A percentile compares a stretch with the other conserved stretches of the same genome.
Evolutionary conservation across 2,888 invertebrate species (phyloP).

Genomic region (Odontomyia ornata): DNA sequence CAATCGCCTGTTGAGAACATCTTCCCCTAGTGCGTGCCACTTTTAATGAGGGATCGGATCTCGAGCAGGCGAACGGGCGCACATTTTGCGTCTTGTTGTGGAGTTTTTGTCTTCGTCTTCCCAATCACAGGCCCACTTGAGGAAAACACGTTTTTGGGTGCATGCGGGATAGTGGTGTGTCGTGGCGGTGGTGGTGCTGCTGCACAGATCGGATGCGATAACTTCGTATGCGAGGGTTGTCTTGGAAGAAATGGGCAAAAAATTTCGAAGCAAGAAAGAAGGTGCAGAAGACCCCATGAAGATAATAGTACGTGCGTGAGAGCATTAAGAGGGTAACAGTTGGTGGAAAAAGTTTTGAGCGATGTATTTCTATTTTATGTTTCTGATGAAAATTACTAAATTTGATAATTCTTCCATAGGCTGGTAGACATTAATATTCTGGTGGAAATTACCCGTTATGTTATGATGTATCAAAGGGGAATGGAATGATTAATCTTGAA

Average conservation of each 20-base stretch:
- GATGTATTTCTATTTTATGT: no score
- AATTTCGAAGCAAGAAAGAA: conserved; percentile 16
- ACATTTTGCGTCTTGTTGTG: conserved; percentile 30
- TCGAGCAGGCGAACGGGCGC: conserved; percentile 19
- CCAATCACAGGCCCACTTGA: conserved; percentile 29
- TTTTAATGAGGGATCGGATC: background rate
- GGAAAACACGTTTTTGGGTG: conserved; percentile 40
- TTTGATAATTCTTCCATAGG: no score
- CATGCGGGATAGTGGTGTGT: conserved; percentile 7
- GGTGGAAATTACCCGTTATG: no score
- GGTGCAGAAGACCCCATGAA: conserved; percentile 25
- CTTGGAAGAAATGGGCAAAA: background rate
- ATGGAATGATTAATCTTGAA: no score
- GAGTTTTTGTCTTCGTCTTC: conserved; percentile 22
- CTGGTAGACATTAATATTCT: no score
- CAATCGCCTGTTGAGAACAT: background rate
- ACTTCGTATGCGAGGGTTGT: conserved; percentile 29
- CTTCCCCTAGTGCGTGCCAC: conserved; percentile 16
- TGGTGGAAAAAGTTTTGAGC: background rate
- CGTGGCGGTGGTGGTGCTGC: conserved; percentile 20
- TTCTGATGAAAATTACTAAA: no score
- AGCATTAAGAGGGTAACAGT: background rate
- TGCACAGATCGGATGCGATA: conserved; percentile 4
- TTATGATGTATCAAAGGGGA: no score
- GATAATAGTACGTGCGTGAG: background rate